Evolutionary conservation across 1,140 invertebrate genomes (phyloP).

Genomic region (Cydia amplana): DNA sequence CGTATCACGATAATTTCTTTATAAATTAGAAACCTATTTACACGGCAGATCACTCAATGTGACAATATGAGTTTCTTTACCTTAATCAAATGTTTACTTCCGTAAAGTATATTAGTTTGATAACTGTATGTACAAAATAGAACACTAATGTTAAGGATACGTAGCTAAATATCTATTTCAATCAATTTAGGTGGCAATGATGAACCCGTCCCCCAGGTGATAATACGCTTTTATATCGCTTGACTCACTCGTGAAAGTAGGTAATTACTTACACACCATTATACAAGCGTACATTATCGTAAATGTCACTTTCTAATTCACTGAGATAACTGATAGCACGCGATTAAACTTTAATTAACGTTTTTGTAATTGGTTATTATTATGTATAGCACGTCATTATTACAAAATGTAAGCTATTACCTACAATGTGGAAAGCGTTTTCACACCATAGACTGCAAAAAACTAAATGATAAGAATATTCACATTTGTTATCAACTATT

Average conservation of each 20-base stretch:
- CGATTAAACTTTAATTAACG: neutral
- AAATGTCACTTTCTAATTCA: neutral
- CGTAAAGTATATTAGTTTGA: no score
- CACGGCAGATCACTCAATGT: neutral
- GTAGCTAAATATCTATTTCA: neutral
- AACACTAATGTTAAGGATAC: neutral
- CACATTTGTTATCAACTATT: no score
- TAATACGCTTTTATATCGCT: slow-evolving; percentile 19
- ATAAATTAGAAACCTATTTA: no score
- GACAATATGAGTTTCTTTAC: neutral
- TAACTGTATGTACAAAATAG: no score
- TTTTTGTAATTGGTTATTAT: neutral
- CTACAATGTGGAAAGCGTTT: neutral
- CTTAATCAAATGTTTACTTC: neutral
- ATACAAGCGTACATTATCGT: neutral
- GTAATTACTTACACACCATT: neutral
- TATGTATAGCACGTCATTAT: neutral
- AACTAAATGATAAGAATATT: neutral
- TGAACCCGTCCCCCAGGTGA: slow-evolving; percentile 8
- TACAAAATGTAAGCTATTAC: neutral
- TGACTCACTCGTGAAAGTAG: slow-evolving; percentile 19
- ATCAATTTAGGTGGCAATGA: slow-evolving; percentile 24
- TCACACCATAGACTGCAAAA: neutral
- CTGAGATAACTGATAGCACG: neutral
- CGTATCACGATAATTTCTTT: no score